phyloP scores from a whole-genome alignment of 1,140 invertebrate species.

The Uloborus diversus region DNA sequence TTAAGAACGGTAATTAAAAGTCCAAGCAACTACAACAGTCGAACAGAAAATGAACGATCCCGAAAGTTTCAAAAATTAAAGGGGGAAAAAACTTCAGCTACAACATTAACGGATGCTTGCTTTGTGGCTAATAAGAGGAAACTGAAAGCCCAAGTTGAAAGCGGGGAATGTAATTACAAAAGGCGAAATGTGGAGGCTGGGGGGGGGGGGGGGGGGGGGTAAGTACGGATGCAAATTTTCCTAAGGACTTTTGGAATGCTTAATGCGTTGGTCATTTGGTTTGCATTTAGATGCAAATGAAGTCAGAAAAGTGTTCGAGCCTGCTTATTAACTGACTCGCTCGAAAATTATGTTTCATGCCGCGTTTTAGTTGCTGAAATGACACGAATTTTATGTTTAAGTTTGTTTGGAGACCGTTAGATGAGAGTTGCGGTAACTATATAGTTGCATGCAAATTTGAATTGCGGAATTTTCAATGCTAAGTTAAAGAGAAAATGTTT shows the following conservation, averaged over 20 bases:
- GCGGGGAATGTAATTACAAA: slow-evolving; percentile 1
- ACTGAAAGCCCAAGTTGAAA: slow-evolving; percentile 20
- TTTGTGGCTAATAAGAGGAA: slow-evolving; percentile 16
- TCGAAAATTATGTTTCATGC: slow-evolving; percentile 37
- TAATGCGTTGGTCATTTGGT: slow-evolving; percentile 33
- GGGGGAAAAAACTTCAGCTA: too few species aligned
- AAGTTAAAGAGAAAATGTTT: too few species aligned
- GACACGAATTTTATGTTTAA: slow-evolving; percentile 20
- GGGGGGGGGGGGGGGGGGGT: background rate
- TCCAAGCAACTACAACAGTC: too few species aligned
- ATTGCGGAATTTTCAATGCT: too few species aligned
- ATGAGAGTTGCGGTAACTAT: too few species aligned
- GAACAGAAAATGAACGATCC: too few species aligned
- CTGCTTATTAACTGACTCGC: slow-evolving; percentile 29
- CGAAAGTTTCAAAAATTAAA: too few species aligned
- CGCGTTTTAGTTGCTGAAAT: slow-evolving; percentile 15
- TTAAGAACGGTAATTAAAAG: too few species aligned
- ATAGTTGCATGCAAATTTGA: too few species aligned
- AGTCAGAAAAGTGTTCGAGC: slow-evolving; percentile 28
- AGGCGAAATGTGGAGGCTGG: background rate
- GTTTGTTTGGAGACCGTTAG: too few species aligned
- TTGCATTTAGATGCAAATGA: slow-evolving; percentile 46
- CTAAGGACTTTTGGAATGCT: slow-evolving; percentile 29
- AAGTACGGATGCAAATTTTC: slow-evolving; percentile 34
- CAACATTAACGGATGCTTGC: slow-evolving; percentile 22